These are phyloP conservation scores for Meloidogyne hapla DNA, from an alignment of 1,140 invertebrate species.

Conservation along the genomic window DNA sequence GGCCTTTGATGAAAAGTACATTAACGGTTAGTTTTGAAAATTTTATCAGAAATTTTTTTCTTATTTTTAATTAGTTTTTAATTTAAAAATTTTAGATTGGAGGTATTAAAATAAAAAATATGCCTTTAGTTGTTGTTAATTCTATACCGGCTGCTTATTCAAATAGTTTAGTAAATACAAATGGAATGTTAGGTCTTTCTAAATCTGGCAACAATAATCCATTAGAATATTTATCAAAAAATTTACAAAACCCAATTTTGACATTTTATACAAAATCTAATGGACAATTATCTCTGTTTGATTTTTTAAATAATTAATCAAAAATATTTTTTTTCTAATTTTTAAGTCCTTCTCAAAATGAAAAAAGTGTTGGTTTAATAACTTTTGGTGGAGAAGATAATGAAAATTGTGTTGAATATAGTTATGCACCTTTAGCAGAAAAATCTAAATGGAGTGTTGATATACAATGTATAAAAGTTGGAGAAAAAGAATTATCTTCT, in stretches of 20 bases:
- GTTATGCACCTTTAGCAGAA: neutral
- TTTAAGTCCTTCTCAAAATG: neutral
- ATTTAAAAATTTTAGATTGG: neutral
- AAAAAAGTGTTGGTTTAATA: neutral
- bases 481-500: neutral
- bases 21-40: neutral
- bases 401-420: neutral
- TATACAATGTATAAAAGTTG: neutral
- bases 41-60: too few species aligned
- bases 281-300: neutral
- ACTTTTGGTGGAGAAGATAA: neutral
- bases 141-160: neutral
- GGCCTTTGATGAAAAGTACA: neutral
- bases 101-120: neutral
- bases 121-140: neutral
- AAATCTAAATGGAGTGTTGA: neutral
- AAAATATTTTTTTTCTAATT: neutral
- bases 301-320: neutral
- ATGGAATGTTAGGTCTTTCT: neutral
- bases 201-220: neutral
- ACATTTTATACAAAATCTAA: slow-evolving; percentile 2
- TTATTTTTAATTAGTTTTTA: neutral
- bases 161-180: neutral
- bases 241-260: neutral
- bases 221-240: slow-evolving; percentile 3